Evolutionary conservation across 2,888 invertebrate species (phyloP).

Genomic region (Drosophila picticornis): DNA sequence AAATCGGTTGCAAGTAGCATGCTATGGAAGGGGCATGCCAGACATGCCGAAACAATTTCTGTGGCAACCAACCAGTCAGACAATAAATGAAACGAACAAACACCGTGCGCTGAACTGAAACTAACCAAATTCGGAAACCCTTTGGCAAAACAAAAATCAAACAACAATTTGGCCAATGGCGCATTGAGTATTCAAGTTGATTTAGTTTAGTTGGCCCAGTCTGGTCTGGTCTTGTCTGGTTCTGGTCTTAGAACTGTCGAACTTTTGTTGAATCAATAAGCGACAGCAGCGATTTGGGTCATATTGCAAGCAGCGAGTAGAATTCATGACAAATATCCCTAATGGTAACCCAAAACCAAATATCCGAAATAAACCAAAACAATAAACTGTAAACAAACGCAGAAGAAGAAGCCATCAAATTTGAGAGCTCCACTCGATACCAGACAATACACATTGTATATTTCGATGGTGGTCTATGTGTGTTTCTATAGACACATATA

Average conservation of each 20-base stretch:
- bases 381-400: constrained; percentile 81
- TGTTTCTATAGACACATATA: too few species aligned
- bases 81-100: constrained; percentile 7
- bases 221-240: constrained; percentile 21
- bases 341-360: constrained; percentile 75
- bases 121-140: constrained; percentile 51
- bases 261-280: constrained; percentile 85
- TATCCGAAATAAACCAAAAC: constrained; percentile 59
- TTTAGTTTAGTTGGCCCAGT: constrained; percentile 6
- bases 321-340: constrained; percentile 83
- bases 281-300: constrained; percentile 83
- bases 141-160: constrained; percentile 71
- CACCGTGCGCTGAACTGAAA: constrained; percentile 1
- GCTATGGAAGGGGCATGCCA: constrained; percentile 7
- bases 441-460: constrained; percentile 21
- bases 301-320: constrained; percentile 82
- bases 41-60: constrained; percentile 34
- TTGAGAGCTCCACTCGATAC: constrained; percentile 77
- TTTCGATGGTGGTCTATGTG: constrained; percentile 27
- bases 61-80: constrained; percentile 29
- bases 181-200: constrained; percentile 37
- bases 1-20: constrained; percentile 24
- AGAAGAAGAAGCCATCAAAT: constrained; percentile 70
- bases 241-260: constrained; percentile 68
- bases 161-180: constrained; percentile 64